These are phyloP conservation scores for Acanthosepion lycidas DNA, from an alignment of 2,888 invertebrate species.

Conservation along the genomic window DNA sequence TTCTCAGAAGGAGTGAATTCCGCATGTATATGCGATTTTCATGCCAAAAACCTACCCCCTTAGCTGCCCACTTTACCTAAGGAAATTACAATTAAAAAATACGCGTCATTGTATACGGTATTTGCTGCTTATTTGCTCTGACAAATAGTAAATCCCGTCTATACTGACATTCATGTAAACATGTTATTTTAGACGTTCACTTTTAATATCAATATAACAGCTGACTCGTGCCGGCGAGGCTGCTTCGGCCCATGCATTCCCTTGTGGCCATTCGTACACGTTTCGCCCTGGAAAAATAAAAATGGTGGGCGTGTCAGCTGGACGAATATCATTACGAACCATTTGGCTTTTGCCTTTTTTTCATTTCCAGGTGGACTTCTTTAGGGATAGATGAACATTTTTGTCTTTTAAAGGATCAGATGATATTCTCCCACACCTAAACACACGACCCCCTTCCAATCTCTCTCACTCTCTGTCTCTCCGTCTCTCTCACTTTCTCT, in stretches of 20 bases:
- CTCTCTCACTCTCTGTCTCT: not conserved
- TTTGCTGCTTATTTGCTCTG: no score
- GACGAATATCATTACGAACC: not conserved
- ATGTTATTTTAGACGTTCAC: not conserved
- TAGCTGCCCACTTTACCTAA: no score
- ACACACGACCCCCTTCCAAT: not conserved
- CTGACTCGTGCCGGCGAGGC: not conserved
- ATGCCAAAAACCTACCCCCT: no score
- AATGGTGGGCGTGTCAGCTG: not conserved
- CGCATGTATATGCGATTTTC: no score
- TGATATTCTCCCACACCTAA: no score
- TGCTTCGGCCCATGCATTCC: not conserved
- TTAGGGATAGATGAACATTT: not conserved
- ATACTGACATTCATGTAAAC: not conserved
- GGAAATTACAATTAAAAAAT: no score
- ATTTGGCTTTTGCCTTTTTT: not conserved
- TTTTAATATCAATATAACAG: not conserved
- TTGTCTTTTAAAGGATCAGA: not conserved
- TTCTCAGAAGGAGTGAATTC: no score
- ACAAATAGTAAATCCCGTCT: no score
- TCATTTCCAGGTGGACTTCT: not conserved
- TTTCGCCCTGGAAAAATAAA: slow-evolving; percentile 11
- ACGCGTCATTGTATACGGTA: no score
- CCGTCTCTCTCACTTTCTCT: no score
- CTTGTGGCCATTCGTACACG: not conserved